A percentile compares a stretch with the other conserved stretches of the same genome.
These are phyloP conservation scores for Saxidomus purpurata DNA, from an alignment of 1,140 invertebrate genomes.

Conservation along the genomic window DNA sequence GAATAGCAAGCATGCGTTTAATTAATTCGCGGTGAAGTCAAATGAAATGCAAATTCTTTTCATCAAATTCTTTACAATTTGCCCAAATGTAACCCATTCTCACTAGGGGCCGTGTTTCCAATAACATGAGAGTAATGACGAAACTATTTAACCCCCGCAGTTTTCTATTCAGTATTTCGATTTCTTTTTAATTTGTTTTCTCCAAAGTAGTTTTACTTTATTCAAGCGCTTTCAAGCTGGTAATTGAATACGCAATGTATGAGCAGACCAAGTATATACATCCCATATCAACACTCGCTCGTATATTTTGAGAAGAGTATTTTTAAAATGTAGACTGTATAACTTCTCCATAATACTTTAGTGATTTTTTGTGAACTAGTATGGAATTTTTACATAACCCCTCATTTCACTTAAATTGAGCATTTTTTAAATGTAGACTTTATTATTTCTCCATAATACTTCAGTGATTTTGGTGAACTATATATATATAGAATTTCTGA, in stretches of 20 bases:
- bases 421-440: no score
- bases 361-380: no score
- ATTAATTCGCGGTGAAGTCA: conserved; percentile 49
- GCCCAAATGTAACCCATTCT: conserved; percentile 21
- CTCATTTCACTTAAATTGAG: no score
- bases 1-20: conserved; percentile 38
- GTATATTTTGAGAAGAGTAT: no score
- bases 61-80: conserved; percentile 42
- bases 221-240: conserved; percentile 23
- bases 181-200: conserved; percentile 52
- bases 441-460: no score
- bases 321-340: no score
- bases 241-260: conserved; percentile 31
- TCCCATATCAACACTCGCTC: background rate
- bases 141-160: conserved; percentile 46
- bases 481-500: no score
- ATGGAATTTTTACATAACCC: no score
- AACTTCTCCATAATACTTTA: no score
- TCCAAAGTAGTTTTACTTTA: conserved; percentile 42
- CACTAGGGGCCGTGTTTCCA: conserved; percentile 39
- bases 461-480: no score
- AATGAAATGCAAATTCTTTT: conserved; percentile 50
- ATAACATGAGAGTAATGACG: conserved; percentile 21
- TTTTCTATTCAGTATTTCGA: conserved; percentile 39
- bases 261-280: conserved; percentile 15